phyloP scores from a whole-genome alignment of 2,113 vertebrate genomes.

The Lipotes vexillifer region DNA sequence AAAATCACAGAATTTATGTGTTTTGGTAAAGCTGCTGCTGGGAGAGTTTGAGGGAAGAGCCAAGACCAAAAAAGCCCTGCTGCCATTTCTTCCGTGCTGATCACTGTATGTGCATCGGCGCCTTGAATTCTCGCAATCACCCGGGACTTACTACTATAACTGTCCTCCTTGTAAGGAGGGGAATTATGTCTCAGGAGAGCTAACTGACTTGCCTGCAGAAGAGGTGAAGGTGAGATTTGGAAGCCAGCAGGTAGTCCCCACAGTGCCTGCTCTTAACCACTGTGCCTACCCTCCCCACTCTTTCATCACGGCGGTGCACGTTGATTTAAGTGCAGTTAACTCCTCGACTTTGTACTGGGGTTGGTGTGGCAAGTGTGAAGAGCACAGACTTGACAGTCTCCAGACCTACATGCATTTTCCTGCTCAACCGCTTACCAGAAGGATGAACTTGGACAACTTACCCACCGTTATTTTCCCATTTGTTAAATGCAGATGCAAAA shows the following conservation, averaged over 20 bases:
- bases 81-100: rapidly evolving
- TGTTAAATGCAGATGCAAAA: background rate
- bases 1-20: background rate
- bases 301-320: rapidly evolving
- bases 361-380: rapidly evolving
- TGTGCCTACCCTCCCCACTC: rapidly evolving
- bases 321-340: rapidly evolving
- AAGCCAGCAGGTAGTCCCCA: background rate
- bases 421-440: background rate
- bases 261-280: rapidly evolving
- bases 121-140: rapidly evolving
- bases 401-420: background rate
- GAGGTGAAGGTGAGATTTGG: background rate
- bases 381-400: background rate
- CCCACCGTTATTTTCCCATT: background rate
- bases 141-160: rapidly evolving
- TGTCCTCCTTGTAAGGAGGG: too few relatives aligned
- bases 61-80: rapidly evolving
- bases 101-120: rapidly evolving
- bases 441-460: background rate
- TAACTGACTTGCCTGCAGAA: too few relatives aligned
- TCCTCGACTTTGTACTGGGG: background rate
- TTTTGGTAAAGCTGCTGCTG: background rate
- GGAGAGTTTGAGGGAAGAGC: rapidly evolving
- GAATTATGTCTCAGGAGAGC: background rate